These are phyloP conservation scores for Leucania comma DNA, from an alignment of 2,888 invertebrate species.

Conservation along the genomic window DNA sequence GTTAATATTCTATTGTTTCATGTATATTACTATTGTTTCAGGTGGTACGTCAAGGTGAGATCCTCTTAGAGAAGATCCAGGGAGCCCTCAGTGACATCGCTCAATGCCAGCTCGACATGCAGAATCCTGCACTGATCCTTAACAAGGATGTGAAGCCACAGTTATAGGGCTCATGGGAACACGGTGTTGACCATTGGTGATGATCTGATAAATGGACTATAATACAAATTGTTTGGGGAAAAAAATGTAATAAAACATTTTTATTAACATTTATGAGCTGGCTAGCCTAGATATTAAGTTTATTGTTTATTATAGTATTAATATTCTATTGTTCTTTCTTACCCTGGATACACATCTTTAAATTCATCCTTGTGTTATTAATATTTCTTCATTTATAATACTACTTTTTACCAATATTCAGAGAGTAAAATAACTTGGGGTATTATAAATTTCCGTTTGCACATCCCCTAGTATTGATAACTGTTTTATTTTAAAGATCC, in stretches of 20 bases:
- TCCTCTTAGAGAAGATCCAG: slow-evolving; percentile 96
- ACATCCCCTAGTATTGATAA: neutral
- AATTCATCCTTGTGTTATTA: neutral
- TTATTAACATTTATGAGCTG: neutral
- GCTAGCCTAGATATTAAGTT: slow-evolving; percentile 7
- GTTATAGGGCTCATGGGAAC: slow-evolving; percentile 78
- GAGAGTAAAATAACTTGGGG: neutral
- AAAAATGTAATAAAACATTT: neutral
- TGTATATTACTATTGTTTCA: slow-evolving; percentile 67
- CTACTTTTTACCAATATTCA: neutral
- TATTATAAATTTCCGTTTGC: neutral
- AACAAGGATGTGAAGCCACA: slow-evolving; percentile 85
- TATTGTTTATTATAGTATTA: slow-evolving; percentile 11
- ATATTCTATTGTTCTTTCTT: neutral
- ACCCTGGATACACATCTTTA: neutral
- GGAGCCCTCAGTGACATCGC: slow-evolving; percentile 98
- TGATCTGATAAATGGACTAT: slow-evolving; percentile 45
- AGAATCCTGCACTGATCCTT: slow-evolving; percentile 91
- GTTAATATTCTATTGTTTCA: no score
- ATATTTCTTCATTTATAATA: neutral
- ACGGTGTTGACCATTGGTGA: slow-evolving; percentile 58
- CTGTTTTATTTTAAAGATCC: neutral
- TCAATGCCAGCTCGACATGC: slow-evolving; percentile 97
- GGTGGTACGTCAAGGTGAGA: slow-evolving; percentile 96
- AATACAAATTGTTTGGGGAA: neutral